Conservation (phyloP, 1,140 invertebrate genomes). For the Alviniconcha marisindica region DNA sequence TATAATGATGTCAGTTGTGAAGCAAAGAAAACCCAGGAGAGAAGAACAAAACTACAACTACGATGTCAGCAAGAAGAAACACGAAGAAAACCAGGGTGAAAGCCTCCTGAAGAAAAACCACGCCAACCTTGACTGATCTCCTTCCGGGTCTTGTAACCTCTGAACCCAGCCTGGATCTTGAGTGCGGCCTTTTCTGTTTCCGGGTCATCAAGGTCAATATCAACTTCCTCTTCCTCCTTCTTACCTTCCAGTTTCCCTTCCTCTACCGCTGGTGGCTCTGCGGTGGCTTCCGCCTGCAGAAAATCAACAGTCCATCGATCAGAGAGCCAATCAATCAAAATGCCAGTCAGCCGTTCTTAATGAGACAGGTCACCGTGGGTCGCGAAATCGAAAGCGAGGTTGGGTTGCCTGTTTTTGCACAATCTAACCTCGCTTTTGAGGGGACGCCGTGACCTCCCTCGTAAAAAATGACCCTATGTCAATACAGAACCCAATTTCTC, state of each 20-base stretch:
- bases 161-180: constrained; percentile 67
- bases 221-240: constrained; percentile 51
- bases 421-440: too few species aligned
- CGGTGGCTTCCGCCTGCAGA: background rate
- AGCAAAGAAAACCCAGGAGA: too few species aligned
- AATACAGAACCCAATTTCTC: too few species aligned
- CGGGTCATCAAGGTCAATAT: constrained; percentile 76
- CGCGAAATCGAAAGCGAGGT: too few species aligned
- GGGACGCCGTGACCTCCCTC: too few species aligned
- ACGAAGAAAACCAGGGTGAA: background rate
- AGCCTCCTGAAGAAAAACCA: background rate
- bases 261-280: background rate
- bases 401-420: too few species aligned
- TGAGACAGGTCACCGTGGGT: too few species aligned
- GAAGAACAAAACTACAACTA: too few species aligned
- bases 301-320: background rate
- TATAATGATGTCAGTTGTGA: too few species aligned
- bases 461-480: too few species aligned
- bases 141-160: constrained; percentile 63
- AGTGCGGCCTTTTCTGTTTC: constrained; percentile 77
- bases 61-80: background rate
- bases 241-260: constrained; percentile 34
- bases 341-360: too few species aligned
- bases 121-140: constrained; percentile 53
- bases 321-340: too few species aligned